phyloP scores from a whole-genome alignment of 2,113 vertebrate species.

The Callaeas wilsoni region DNA sequence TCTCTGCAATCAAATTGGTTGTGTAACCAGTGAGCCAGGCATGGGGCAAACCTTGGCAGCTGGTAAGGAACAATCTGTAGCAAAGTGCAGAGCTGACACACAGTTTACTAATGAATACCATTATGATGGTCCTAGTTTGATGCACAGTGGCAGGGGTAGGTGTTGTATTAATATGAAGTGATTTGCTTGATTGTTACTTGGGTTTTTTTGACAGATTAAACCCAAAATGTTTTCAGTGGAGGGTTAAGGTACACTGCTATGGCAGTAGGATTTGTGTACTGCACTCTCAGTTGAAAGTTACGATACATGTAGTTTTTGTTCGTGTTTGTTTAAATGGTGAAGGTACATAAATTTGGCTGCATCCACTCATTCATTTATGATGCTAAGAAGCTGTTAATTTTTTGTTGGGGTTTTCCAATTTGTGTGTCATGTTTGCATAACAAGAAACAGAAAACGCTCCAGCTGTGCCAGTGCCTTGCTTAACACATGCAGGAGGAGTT shows the following conservation, averaged over 20 bases:
- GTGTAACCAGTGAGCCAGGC: slow-evolving; percentile 77
- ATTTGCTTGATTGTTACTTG: slow-evolving; percentile 48
- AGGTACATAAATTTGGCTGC: neutral
- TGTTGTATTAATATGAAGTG: slow-evolving; percentile 30
- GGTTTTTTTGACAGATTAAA: slow-evolving; percentile 38
- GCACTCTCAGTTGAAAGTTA: neutral
- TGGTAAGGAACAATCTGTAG: slow-evolving; percentile 71
- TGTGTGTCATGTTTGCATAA: neutral
- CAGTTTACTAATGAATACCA: neutral
- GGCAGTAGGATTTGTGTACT: neutral
- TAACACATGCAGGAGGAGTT: neutral
- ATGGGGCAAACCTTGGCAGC: slow-evolving; percentile 79
- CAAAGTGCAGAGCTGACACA: neutral
- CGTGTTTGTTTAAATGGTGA: neutral
- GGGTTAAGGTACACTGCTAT: neutral
- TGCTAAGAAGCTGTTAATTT: neutral
- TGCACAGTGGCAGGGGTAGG: neutral
- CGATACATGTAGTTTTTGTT: neutral
- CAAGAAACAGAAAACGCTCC: neutral
- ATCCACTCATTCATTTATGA: neutral
- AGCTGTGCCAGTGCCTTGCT: neutral
- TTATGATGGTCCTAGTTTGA: slow-evolving; percentile 34
- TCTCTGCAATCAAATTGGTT: slow-evolving; percentile 84
- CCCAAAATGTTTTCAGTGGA: slow-evolving; percentile 11
- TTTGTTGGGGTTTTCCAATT: neutral